Evolutionary conservation across 2,888 invertebrate species (phyloP).

Genomic region (Harmothoe impar): DNA sequence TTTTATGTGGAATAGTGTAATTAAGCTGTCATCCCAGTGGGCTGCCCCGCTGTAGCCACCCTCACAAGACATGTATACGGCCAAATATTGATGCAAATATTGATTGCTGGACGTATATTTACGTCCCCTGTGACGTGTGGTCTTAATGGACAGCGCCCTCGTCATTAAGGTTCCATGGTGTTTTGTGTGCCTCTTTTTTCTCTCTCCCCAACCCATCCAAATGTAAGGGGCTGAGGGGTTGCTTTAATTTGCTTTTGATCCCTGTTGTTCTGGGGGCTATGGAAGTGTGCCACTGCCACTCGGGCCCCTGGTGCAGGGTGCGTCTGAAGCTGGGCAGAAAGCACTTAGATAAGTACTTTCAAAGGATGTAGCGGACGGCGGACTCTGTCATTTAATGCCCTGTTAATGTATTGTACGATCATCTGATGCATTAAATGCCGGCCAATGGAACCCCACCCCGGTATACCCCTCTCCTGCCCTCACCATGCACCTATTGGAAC

Average conservation of each 20-base stretch:
- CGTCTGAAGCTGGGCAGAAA: conserved; percentile 39
- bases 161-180: neutral
- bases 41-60: neutral
- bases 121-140: neutral
- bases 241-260: conserved; percentile 54
- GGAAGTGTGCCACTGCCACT: conserved; percentile 40
- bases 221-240: conserved; percentile 1
- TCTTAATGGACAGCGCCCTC: conserved; percentile 32
- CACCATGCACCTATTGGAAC: neutral
- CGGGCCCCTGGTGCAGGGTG: neutral
- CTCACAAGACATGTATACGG: conserved; percentile 29
- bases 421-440: conserved; percentile 50
- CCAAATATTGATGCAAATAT: conserved; percentile 42
- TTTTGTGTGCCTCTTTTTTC: neutral
- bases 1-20: conserved; percentile 55
- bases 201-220: neutral
- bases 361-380: conserved; percentile 20
- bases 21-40: conserved; percentile 57
- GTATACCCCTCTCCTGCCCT: neutral
- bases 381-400: conserved; percentile 56
- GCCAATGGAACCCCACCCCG: conserved; percentile 40
- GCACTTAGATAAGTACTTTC: conserved; percentile 57
- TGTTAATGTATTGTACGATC: conserved; percentile 54
- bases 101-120: conserved; percentile 19
- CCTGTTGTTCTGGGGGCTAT: conserved; percentile 26